These are phyloP conservation scores for Prionailurus viverrinus DNA, from an alignment of 2,113 vertebrate species.

Conservation along the genomic window DNA sequence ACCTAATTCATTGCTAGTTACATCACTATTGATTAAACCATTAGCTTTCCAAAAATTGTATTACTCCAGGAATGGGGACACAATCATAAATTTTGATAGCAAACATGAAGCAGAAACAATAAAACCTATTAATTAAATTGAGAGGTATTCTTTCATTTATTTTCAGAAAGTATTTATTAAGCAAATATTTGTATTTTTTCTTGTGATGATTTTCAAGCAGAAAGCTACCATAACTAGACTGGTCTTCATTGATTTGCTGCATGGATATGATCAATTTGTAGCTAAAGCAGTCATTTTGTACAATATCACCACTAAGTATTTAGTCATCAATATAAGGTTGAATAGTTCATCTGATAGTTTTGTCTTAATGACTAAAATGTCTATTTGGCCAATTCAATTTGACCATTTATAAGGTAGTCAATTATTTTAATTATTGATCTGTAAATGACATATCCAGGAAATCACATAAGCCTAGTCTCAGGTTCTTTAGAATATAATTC, in stretches of 20 bases:
- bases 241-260: not conserved
- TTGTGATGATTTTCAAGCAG: not conserved
- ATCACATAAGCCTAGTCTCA: not conserved
- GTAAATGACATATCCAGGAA: constrained; percentile 43
- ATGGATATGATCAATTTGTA: constrained; percentile 34
- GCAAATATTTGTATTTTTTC: not conserved
- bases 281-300: constrained; percentile 49
- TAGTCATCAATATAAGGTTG: not conserved
- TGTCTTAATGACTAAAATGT: constrained; percentile 55
- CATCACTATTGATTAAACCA: not conserved
- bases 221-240: not conserved
- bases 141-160: not conserved
- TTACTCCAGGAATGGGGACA: not conserved
- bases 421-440: constrained; percentile 55
- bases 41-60: not conserved
- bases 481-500: not conserved
- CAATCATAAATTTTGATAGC: not conserved
- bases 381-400: constrained; percentile 45
- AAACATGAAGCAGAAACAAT: not conserved
- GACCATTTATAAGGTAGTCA: constrained; percentile 51
- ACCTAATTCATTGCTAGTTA: not conserved
- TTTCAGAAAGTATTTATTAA: not conserved
- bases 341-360: constrained; percentile 54
- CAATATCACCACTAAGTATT: constrained; percentile 12
- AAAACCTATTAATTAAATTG: not conserved